phyloP scores from a whole-genome alignment of 2,888 invertebrate genomes.

The Drosophila algonquin region DNA sequence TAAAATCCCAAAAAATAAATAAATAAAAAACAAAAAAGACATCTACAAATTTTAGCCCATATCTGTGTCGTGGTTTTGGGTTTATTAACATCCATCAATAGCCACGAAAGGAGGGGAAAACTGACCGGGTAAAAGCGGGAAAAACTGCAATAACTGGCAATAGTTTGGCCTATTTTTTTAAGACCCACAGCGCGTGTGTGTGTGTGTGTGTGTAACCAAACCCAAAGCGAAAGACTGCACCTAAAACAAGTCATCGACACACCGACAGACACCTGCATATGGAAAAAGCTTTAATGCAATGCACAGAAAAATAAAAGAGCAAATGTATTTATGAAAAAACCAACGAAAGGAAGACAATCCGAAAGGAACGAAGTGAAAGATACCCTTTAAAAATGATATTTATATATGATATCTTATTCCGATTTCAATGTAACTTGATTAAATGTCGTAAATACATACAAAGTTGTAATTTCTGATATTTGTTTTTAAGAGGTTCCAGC shows the following conservation, averaged over 20 bases:
- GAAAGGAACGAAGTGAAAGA: background rate
- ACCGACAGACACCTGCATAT: constrained; percentile 39
- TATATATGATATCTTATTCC: background rate
- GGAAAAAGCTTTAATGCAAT: constrained; percentile 28
- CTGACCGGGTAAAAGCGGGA: constrained; percentile 16
- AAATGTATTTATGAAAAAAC: background rate
- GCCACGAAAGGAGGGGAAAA: constrained; percentile 8
- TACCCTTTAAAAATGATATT: background rate
- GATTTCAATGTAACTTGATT: too few relatives aligned
- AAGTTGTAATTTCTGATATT: too few relatives aligned
- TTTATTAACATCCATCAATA: constrained; percentile 51
- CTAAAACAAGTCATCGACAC: constrained; percentile 41
- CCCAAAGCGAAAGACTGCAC: constrained; percentile 32
- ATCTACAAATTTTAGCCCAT: constrained; percentile 22
- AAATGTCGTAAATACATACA: too few relatives aligned
- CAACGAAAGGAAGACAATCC: background rate
- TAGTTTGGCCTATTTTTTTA: constrained; percentile 72
- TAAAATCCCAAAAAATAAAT: constrained; percentile 41
- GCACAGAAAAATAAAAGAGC: constrained; percentile 1
- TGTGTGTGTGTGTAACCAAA: constrained; percentile 23
- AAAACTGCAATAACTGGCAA: constrained; percentile 62
- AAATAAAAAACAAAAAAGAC: constrained; percentile 24
- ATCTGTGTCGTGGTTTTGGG: constrained; percentile 31
- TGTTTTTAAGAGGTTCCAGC: too few relatives aligned
- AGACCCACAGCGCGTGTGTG: constrained; percentile 9